Percentiles rank a stretch among this genome's conserved stretches.
phyloP scores from a whole-genome alignment of 1,140 invertebrate species.

The Trichonephila clavipes region DNA sequence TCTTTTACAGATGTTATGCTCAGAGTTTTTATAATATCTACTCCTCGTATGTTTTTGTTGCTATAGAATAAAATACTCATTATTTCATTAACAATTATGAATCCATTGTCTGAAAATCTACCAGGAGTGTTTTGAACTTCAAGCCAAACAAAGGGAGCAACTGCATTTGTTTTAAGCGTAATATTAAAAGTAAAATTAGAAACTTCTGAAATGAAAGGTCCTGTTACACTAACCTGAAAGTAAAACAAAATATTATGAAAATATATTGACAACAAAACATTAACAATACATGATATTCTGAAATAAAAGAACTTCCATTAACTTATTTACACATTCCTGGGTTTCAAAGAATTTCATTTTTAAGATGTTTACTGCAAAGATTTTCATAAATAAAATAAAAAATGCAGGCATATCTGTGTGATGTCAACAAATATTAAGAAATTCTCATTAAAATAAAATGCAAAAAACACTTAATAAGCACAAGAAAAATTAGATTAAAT shows the following conservation, averaged over 20 bases:
- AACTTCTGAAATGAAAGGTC: slow-evolving; percentile 10
- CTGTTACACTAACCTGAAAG: not conserved
- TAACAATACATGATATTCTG: too few species aligned
- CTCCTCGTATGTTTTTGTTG: slow-evolving; percentile 77
- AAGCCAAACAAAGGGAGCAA: slow-evolving; percentile 86
- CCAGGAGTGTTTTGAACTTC: slow-evolving; percentile 82
- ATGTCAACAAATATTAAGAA: too few species aligned
- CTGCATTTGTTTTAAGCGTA: slow-evolving; percentile 81
- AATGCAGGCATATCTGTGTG: too few species aligned
- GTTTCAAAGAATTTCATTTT: too few species aligned
- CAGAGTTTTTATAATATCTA: slow-evolving; percentile 78
- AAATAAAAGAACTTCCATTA: too few species aligned
- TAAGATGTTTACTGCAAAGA: too few species aligned
- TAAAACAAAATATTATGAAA: not conserved
- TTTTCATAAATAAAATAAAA: too few species aligned
- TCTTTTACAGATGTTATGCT: slow-evolving; percentile 80
- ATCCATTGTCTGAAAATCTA: slow-evolving; percentile 86
- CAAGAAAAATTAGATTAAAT: too few species aligned
- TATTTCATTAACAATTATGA: slow-evolving; percentile 80
- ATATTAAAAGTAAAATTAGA: slow-evolving; percentile 75
- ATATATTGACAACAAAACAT: too few species aligned
- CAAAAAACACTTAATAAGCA: too few species aligned
- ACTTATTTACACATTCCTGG: too few species aligned
- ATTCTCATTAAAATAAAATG: too few species aligned
- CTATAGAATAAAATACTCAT: slow-evolving; percentile 79